Conservation (phyloP, 2,888 invertebrate genomes). For the Amaurobius ferox region DNA sequence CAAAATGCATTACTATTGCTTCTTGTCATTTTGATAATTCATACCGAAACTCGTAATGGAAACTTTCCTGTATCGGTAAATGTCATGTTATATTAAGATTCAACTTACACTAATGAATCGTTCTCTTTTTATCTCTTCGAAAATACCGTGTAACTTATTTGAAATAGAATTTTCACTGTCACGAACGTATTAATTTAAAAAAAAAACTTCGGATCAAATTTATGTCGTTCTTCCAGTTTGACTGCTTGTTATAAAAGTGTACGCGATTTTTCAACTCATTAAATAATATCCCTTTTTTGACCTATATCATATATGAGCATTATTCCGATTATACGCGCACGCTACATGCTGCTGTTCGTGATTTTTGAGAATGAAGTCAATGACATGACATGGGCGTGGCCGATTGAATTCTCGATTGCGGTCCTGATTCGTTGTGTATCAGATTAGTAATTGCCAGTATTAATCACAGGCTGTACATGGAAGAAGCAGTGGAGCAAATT, state of each 20-base stretch:
- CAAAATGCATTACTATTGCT: too few relatives aligned
- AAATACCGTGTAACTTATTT: too few relatives aligned
- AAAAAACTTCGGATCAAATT: background rate
- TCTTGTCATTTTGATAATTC: too few relatives aligned
- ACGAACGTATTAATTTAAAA: too few relatives aligned
- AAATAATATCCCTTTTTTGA: background rate
- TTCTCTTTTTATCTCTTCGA: too few relatives aligned
- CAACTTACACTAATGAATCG: too few relatives aligned
- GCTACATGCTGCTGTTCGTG: background rate
- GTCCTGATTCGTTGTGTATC: background rate
- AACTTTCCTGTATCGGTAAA: too few relatives aligned
- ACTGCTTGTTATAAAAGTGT: background rate
- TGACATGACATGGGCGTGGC: background rate
- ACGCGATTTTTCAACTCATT: background rate
- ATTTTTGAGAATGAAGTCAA: background rate
- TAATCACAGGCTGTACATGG: background rate
- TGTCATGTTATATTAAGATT: too few relatives aligned
- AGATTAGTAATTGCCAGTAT: constrained; percentile 6
- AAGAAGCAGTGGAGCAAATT: background rate
- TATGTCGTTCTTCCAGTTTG: background rate
- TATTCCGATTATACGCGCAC: background rate
- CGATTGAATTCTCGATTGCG: background rate
- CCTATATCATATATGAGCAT: background rate
- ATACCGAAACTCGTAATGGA: too few relatives aligned
- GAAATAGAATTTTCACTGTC: too few relatives aligned